Conservation (phyloP, 2,797 vertebrate species). For the Onychomys arenicola region DNA sequence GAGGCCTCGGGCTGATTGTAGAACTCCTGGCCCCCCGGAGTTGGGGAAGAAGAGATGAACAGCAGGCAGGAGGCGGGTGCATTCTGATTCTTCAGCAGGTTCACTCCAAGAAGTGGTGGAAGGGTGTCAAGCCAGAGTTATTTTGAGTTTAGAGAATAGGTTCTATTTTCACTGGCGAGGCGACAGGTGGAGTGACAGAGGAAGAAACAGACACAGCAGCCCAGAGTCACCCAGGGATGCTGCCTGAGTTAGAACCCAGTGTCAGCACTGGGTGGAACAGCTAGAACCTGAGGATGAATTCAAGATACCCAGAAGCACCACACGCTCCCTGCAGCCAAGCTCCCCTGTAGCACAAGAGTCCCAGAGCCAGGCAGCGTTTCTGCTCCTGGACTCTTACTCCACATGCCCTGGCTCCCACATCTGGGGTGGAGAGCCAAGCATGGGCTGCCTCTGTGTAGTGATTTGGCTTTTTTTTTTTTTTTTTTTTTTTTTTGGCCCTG, state of each 20-base stretch:
- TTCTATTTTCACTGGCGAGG: conserved; percentile 12
- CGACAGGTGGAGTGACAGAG: neutral
- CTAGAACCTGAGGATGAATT: neutral
- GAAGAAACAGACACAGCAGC: neutral
- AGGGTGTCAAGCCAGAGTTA: neutral
- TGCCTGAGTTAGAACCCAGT: neutral
- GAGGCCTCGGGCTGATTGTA: neutral
- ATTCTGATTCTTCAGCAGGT: conserved; percentile 3
- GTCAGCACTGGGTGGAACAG: neutral
- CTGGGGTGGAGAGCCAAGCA: neutral
- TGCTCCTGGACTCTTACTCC: neutral
- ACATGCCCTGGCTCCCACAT: neutral
- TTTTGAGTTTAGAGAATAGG: conserved; percentile 11
- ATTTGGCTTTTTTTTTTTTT: neutral
- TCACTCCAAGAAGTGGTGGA: neutral
- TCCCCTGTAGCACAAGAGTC: neutral
- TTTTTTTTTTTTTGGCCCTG: neutral
- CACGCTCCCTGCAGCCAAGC: neutral
- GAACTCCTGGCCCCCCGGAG: neutral
- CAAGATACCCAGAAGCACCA: neutral
- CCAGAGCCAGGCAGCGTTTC: neutral
- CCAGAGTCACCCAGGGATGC: neutral
- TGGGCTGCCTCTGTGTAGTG: neutral
- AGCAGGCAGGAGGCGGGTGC: neutral
- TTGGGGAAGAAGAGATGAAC: neutral